Base-by-base conservation (phyloP, 2,888 invertebrate genomes). In the Schrankia costaestrigalis region DNA sequence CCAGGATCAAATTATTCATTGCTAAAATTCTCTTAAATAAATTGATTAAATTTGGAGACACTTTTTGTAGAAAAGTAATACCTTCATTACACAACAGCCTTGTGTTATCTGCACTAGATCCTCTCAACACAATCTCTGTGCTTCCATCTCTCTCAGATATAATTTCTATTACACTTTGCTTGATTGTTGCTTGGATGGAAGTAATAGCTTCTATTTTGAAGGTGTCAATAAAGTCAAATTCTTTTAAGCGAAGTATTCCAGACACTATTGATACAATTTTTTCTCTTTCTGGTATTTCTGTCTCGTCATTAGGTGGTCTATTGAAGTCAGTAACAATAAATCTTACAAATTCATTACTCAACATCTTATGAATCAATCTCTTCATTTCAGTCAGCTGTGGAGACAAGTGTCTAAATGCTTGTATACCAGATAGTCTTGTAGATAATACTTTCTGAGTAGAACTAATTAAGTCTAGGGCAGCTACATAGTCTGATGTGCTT, bases 371-470 rank as follows among this genome's bases (percentile, higher is more conserved):
- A 55, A 99, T 98, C 11, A 98, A 90, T 67, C 95, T 93, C 64
- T 97, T 95, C 93, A 99, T 95, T 89, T 99, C 99, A 42, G 93
- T 94, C 31, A 99, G 89, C 78, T 99, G 99, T 37, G 97, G 96
- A 36, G 97, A 95, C 42, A 99, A 88, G 86, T 99, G 97, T 57
- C 98, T 93, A 72, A 99, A 96, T 71, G 98, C 96, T 62, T 97
- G 96, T 27, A 99, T 92, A 9, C 98, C 98, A 46, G 95, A 93
- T 24, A 99, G 89, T 70, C 97, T 96, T 56, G 95, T 95, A 6
- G 93, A 91, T 18, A 99, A 89, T 34, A 98, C 95, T 78, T 97
- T 97, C 80, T 98, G 97, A 1, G 99, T 98, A 2, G 97, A 97
- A 50, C 95, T 93, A 56, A 99, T 99, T 41, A 99, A 90, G 83